phyloP scores from a whole-genome alignment of 2,888 invertebrate genomes.

The Seira musarum region DNA sequence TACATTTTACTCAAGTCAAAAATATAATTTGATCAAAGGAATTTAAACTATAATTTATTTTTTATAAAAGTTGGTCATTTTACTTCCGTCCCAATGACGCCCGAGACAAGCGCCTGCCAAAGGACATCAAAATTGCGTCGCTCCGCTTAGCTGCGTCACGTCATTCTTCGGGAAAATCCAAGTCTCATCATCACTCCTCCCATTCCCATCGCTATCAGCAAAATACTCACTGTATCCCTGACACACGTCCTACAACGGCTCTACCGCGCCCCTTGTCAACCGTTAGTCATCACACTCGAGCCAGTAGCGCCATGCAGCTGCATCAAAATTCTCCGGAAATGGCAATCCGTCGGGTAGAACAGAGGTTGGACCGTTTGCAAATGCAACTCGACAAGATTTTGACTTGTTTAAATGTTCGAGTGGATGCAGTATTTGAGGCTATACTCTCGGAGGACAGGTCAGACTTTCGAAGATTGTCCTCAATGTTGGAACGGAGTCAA shows the following conservation, averaged over 20 bases:
- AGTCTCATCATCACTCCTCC: constrained; percentile 29
- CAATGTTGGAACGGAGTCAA: background rate
- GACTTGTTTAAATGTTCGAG: constrained; percentile 26
- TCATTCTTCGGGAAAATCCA: constrained; percentile 51
- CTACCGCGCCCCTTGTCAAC: background rate
- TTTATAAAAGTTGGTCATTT: constrained; percentile 80
- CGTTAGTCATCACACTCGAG: constrained; percentile 17
- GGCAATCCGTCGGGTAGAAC: constrained; percentile 57
- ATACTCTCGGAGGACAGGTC: background rate
- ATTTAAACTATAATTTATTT: background rate
- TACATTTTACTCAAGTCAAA: too few relatives aligned
- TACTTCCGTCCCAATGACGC: constrained; percentile 89
- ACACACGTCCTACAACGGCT: background rate
- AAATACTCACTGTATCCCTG: background rate
- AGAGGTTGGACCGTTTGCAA: constrained; percentile 63
- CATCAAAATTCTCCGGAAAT: constrained; percentile 45
- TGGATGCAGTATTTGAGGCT: constrained; percentile 26
- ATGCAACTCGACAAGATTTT: constrained; percentile 56
- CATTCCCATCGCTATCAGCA: background rate
- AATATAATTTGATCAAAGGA: background rate
- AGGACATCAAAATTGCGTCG: constrained; percentile 81
- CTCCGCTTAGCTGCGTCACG: constrained; percentile 77
- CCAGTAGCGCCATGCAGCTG: background rate
- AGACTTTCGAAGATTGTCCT: background rate
- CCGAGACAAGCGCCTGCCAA: constrained; percentile 83